Conservation (phyloP, 2,888 invertebrate species). For the Apamea monoglypha region DNA sequence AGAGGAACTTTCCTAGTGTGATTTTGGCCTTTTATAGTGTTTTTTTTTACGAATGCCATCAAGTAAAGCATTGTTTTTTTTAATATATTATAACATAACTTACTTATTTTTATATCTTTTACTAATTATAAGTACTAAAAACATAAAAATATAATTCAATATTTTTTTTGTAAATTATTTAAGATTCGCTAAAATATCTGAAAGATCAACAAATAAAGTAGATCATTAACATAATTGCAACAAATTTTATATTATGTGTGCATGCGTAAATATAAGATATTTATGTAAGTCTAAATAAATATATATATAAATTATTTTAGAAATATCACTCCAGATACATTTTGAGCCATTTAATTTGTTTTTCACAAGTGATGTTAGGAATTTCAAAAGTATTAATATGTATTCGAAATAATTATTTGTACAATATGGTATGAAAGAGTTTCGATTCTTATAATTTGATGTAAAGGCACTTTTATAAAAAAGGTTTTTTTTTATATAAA, state of each 20-base stretch:
- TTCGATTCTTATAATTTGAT: slow-evolving; percentile 7
- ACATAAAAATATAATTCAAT: slow-evolving; percentile 41
- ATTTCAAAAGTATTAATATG: slow-evolving; percentile 10
- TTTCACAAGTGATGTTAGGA: slow-evolving; percentile 50
- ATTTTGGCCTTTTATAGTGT: slow-evolving; percentile 51
- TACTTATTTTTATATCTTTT: slow-evolving; percentile 47
- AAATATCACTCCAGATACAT: slow-evolving; percentile 47
- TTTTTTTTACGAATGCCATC: slow-evolving; percentile 51
- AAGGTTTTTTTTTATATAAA: not conserved
- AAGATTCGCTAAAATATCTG: slow-evolving; percentile 73
- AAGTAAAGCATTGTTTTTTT: slow-evolving; percentile 39
- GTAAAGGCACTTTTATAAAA: not conserved
- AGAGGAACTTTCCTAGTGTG: slow-evolving; percentile 65
- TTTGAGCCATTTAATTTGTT: slow-evolving; percentile 61
- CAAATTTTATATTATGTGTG: slow-evolving; percentile 33
- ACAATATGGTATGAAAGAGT: slow-evolving; percentile 43
- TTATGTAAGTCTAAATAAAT: slow-evolving; percentile 20
- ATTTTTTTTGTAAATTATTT: slow-evolving; percentile 49
- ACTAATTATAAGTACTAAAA: slow-evolving; percentile 44
- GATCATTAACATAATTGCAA: slow-evolving; percentile 60
- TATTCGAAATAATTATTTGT: slow-evolving; percentile 52
- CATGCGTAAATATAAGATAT: slow-evolving; percentile 35
- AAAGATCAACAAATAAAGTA: slow-evolving; percentile 70
- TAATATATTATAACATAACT: slow-evolving; percentile 45
- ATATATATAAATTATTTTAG: slow-evolving; percentile 11